These are phyloP conservation scores for Caenorhabditis sp. DNA, from an alignment of 2,888 invertebrate species.

Conservation along the genomic window DNA sequence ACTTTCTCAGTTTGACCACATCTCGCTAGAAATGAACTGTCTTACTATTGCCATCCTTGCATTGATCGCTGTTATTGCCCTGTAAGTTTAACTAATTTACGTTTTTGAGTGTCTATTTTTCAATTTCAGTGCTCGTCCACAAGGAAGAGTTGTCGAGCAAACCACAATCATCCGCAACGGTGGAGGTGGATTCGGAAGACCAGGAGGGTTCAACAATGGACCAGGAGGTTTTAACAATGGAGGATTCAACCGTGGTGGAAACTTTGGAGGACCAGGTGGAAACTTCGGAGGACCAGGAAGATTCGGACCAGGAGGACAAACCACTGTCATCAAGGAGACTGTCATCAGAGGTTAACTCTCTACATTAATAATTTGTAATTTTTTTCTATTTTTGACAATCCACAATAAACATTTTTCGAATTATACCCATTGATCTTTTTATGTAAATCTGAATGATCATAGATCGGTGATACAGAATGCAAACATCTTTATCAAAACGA, in stretches of 20 bases:
- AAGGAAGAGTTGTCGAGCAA: constrained; percentile 23
- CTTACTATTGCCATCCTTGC: constrained; percentile 30
- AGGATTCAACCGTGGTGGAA: constrained; percentile 8
- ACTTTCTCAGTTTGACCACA: neutral
- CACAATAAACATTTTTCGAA: neutral
- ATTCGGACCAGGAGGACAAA: constrained; percentile 23
- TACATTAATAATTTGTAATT: neutral
- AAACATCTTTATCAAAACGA: too few species aligned
- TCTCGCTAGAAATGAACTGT: constrained; percentile 27
- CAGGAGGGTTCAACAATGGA: constrained; percentile 3
- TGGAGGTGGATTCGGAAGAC: constrained; percentile 9
- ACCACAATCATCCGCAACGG: constrained; percentile 32
- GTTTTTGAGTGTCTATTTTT: neutral
- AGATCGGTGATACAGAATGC: too few species aligned
- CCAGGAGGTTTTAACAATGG: constrained; percentile 9
- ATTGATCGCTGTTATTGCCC: constrained; percentile 28
- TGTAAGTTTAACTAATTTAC: constrained; percentile 23
- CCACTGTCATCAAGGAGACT: constrained; percentile 43
- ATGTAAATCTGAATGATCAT: neutral
- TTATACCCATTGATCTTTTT: neutral
- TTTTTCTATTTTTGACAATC: neutral
- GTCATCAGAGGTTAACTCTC: constrained; percentile 35
- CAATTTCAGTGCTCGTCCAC: constrained; percentile 24
- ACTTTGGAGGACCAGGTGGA: constrained; percentile 1
- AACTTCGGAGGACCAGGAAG: constrained; percentile 5